These are phyloP conservation scores for Pogonomyrmex barbatus DNA, from an alignment of 1,140 invertebrate species.

Conservation along the genomic window DNA sequence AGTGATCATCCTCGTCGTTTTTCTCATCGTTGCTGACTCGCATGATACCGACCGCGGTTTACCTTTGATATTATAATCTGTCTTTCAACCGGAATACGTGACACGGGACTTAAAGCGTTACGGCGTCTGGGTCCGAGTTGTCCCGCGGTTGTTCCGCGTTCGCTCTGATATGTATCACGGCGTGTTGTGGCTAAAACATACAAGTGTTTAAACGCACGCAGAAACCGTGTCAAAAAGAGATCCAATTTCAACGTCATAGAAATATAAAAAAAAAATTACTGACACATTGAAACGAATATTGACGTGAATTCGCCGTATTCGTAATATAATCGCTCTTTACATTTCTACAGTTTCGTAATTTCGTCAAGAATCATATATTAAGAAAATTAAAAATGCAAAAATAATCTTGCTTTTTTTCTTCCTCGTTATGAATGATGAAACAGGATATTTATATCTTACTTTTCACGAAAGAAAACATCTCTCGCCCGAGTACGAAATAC, in stretches of 20 bases:
- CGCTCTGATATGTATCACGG: conserved; percentile 26
- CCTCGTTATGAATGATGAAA: conserved; percentile 5
- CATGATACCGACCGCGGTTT: conserved; percentile 59
- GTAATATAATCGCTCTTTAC: not conserved
- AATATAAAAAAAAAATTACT: not conserved
- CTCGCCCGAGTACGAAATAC: not conserved
- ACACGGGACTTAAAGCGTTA: conserved; percentile 58
- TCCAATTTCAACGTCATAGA: not conserved
- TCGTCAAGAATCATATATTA: conserved; percentile 6
- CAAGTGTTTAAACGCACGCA: not conserved
- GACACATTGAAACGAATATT: not conserved
- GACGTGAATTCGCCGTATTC: not conserved
- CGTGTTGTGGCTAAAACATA: conserved; percentile 18
- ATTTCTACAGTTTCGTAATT: conserved; percentile 1
- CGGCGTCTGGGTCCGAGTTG: conserved; percentile 37
- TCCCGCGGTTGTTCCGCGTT: conserved; percentile 49
- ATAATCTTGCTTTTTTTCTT: not conserved
- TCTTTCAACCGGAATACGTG: conserved; percentile 62
- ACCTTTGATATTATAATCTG: conserved; percentile 77
- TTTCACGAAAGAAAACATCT: conserved; percentile 6
- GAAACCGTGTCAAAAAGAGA: not conserved
- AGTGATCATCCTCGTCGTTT: conserved; percentile 44
- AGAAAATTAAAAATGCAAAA: not conserved
- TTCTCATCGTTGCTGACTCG: conserved; percentile 49
- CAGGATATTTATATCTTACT: not conserved